phyloP scores from a whole-genome alignment of 2,113 vertebrate genomes.

The Pholis gunnellus region DNA sequence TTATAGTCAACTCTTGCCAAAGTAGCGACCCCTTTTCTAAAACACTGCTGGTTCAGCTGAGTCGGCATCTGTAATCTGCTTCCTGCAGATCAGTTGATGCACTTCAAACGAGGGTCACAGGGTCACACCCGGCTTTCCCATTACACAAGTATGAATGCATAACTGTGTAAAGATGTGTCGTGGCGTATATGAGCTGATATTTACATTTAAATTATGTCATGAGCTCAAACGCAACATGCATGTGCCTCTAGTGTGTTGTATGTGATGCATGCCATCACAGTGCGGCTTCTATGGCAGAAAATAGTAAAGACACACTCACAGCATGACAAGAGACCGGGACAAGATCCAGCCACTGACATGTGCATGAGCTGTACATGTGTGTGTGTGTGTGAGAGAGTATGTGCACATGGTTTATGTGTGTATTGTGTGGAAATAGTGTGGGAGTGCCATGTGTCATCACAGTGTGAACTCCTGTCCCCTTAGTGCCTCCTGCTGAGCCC shows the following conservation, averaged over 20 bases:
- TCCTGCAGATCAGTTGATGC: too few species aligned
- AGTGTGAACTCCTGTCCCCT: slow-evolving; percentile 77
- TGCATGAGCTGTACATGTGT: slow-evolving; percentile 23
- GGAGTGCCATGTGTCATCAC: slow-evolving; percentile 81
- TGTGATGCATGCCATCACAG: slow-evolving; percentile 3
- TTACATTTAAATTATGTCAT: neutral
- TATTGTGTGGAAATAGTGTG: slow-evolving; percentile 62
- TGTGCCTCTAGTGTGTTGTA: neutral
- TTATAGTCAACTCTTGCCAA: neutral
- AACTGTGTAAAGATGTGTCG: neutral
- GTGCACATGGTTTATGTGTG: slow-evolving; percentile 31
- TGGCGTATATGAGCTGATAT: neutral
- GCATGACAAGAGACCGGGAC: slow-evolving; percentile 39
- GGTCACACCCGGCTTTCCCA: neutral
- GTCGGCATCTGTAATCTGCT: too few species aligned
- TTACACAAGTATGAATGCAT: neutral
- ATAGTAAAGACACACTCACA: slow-evolving; percentile 28
- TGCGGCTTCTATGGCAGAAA: slow-evolving; percentile 15
- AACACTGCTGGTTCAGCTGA: neutral
- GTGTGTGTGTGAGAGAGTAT: slow-evolving; percentile 22
- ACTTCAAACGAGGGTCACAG: too few species aligned
- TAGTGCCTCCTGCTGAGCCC: slow-evolving; percentile 59
- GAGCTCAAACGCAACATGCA: neutral
- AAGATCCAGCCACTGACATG: slow-evolving; percentile 29
- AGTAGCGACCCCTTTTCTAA: neutral